These are phyloP conservation scores for Ceyx cyanopectus DNA, from an alignment of 2,113 vertebrate genomes.

Conservation along the genomic window DNA sequence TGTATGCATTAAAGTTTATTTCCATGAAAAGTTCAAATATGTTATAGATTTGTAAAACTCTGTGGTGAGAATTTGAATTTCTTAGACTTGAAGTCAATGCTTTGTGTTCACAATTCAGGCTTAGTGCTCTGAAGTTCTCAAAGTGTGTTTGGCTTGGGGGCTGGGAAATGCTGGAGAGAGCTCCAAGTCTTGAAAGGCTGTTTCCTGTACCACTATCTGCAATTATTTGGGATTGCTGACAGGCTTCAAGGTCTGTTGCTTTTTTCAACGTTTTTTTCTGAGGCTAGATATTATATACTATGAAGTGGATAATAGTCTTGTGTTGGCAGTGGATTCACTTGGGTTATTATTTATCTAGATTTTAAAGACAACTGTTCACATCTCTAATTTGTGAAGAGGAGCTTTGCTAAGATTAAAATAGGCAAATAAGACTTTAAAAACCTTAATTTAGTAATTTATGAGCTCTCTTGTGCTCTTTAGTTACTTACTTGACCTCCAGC, in stretches of 20 bases:
- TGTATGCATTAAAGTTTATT: neutral
- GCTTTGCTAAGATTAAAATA: constrained; percentile 13
- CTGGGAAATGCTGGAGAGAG: neutral
- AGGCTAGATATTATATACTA: neutral
- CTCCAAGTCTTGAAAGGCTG: neutral
- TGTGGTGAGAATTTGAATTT: neutral
- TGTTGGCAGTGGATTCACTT: neutral
- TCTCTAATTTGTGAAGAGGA: neutral
- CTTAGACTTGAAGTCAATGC: neutral
- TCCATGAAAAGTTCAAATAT: neutral
- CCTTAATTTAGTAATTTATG: constrained; percentile 37
- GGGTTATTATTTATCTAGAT: neutral
- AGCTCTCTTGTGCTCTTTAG: neutral
- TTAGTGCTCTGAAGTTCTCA: neutral
- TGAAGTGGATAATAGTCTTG: neutral
- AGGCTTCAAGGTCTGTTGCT: neutral
- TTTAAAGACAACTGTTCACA: neutral
- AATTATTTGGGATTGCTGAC: neutral
- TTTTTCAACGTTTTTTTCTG: constrained; percentile 6
- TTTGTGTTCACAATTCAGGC: neutral
- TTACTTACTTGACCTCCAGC: constrained; percentile 14
- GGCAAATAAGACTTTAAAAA: constrained; percentile 12
- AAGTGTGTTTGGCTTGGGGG: neutral
- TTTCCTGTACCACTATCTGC: neutral
- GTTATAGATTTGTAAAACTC: neutral